These are phyloP conservation scores for Pterostichus madidus DNA, from an alignment of 2,888 invertebrate species.

Conservation along the genomic window DNA sequence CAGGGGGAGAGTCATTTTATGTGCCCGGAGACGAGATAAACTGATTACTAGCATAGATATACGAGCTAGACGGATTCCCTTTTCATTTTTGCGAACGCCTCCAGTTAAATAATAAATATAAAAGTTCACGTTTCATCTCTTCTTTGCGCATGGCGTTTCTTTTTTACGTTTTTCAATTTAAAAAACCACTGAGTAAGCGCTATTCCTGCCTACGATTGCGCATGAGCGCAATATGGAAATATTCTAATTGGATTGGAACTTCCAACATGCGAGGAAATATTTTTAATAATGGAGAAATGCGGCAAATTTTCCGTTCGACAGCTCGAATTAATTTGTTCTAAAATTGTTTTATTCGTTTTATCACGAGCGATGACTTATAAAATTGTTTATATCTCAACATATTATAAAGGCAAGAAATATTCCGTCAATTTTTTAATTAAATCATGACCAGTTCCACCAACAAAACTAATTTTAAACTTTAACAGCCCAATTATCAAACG, in stretches of 20 bases:
- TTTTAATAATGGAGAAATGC: conserved; percentile 55
- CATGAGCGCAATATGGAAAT: conserved; percentile 41
- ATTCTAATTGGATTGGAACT: conserved; percentile 50
- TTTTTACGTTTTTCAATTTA: conserved; percentile 53
- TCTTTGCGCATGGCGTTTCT: conserved; percentile 38
- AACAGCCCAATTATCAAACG: no score
- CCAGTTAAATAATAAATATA: conserved; percentile 63
- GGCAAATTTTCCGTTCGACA: conserved; percentile 24
- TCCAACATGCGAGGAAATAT: conserved; percentile 51
- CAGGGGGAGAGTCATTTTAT: conserved; percentile 57
- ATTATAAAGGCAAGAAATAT: no score
- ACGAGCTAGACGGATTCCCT: conserved; percentile 53
- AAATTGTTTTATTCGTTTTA: no score
- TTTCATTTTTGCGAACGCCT: conserved; percentile 64
- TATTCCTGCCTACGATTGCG: conserved; percentile 2
- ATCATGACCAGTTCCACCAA: no score
- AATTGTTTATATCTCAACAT: no score
- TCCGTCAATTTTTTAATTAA: no score
- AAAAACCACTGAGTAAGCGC: conserved; percentile 40
- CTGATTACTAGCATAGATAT: conserved; percentile 64
- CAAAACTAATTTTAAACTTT: no score
- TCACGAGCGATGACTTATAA: no score
- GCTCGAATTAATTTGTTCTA: conserved; percentile 24
- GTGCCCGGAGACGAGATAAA: conserved; percentile 59
- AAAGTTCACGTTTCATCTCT: conserved; percentile 58